Evolutionary conservation across 2,113 vertebrate species (phyloP).

Genomic region (Etia nguti): DNA sequence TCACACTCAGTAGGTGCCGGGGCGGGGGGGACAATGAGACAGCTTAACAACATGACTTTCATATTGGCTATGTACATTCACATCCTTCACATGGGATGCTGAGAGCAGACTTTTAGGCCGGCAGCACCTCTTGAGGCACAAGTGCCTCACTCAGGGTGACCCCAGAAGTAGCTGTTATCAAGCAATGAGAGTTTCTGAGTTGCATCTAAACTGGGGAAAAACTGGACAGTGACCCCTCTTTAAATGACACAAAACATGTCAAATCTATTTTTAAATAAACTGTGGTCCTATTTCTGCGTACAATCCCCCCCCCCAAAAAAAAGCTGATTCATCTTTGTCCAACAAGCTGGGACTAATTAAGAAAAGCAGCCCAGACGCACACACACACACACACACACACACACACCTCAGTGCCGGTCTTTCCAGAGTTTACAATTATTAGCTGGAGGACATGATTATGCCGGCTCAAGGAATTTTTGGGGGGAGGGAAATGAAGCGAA

Average conservation of each 20-base stretch:
- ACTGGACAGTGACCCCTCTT: not conserved
- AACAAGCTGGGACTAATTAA: conserved; percentile 41
- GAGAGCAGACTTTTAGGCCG: not conserved
- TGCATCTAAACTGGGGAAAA: not conserved
- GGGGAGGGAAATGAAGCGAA: conserved; percentile 5
- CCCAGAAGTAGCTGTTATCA: not conserved
- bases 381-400: not conserved
- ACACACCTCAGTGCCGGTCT: conserved; percentile 35
- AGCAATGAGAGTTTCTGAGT: not conserved
- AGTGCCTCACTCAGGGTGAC: not conserved
- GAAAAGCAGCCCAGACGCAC: conserved; percentile 2
- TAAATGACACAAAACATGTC: not conserved
- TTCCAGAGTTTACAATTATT: conserved; percentile 49
- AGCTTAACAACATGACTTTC: not conserved
- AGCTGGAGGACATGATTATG: conserved; percentile 49
- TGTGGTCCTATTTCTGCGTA: not conserved
- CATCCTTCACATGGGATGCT: not conserved
- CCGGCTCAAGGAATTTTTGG: conserved; percentile 22
- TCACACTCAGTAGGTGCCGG: conserved; percentile 24
- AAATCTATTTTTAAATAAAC: not conserved
- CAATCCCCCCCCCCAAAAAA: not conserved
- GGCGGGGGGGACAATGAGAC: not conserved
- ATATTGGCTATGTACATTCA: not conserved
- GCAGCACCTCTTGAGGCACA: not conserved
- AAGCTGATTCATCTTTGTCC: not conserved